A percentile compares a stretch with the other conserved stretches of the same genome.
Conservation (phyloP, 2,797 vertebrate genomes). For the Neosilurus mollespiculum region DNA sequence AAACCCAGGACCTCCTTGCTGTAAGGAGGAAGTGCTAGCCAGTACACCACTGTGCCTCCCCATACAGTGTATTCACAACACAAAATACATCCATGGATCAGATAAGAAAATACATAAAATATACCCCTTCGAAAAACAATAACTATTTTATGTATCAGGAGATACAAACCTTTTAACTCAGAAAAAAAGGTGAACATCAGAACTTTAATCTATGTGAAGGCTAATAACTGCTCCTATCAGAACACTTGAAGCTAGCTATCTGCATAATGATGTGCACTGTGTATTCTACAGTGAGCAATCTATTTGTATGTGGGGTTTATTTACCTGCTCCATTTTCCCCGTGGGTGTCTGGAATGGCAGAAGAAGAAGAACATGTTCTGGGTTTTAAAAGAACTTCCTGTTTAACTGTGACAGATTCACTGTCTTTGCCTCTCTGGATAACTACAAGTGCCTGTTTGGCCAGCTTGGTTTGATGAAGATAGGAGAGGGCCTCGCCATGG, state of each 20-base stretch:
- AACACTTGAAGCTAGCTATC: not conserved
- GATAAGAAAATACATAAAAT: not conserved
- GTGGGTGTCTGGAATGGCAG: constrained; percentile 61
- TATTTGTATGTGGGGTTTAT: constrained; percentile 20
- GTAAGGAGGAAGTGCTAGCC: too few species aligned
- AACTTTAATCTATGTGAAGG: not conserved
- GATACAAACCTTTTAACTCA: not conserved
- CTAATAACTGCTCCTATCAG: not conserved
- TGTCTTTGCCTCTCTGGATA: constrained; percentile 73
- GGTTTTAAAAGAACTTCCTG: constrained; percentile 60
- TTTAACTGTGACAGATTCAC: constrained; percentile 57
- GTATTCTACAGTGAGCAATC: not conserved
- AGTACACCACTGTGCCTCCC: too few species aligned
- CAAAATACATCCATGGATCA: not conserved
- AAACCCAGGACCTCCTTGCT: too few species aligned
- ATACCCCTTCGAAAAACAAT: not conserved
- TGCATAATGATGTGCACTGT: not conserved
- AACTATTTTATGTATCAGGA: not conserved
- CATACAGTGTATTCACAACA: not conserved
- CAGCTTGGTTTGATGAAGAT: constrained; percentile 84
- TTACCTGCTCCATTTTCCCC: constrained; percentile 75
- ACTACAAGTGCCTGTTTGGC: constrained; percentile 78
- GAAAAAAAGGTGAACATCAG: not conserved
- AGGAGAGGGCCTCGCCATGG: constrained; percentile 82
- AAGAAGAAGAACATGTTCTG: constrained; percentile 64